Base-by-base conservation (phyloP, 1,140 invertebrate species). In the Argopecten irradians region DNA sequence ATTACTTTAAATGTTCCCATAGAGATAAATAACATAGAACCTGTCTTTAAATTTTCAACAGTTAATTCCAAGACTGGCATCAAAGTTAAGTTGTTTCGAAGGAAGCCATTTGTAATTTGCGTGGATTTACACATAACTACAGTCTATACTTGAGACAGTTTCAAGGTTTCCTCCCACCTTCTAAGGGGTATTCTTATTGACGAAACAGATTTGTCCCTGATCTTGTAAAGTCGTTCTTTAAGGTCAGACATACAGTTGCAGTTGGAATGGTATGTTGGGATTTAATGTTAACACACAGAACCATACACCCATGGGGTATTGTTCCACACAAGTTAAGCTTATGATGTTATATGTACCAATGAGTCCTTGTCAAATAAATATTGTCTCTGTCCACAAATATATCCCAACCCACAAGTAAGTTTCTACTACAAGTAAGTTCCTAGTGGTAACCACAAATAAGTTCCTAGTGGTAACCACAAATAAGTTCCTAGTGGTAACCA, bases 31-130 rank as follows among this genome's bases (percentile, higher is more conserved):
- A 28, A 71, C n/a, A 71, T 71, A 5, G 55, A n/a, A 71, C 22
- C 55, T 71, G 22, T n/a, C 55, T 71, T 71, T 71, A 71, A 71
- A 71, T 71, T 71, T 71, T 71, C 55, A 71, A 71, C 55, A 71
- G 55, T 71, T 71, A 71, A 71, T 71, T 71, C 55, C n/a, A 16
- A 28, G 55, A n/a, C 22, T 28, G 28, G n/a, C 55, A 28, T 71
- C 22, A 11, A 71, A 71, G 22, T 71, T n/a, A 5, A 28, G 22
- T 71, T 71, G 22, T 71, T 46, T 46, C 19, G 7, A 71, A 71
- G 55, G 2, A 16, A 71, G 1, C 55, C 14, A 71, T 46, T n/a
- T 71, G 5, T 16, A 71, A 71, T 71, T 5, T 8, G 36, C 36
- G 5, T 39, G 1, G 22, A 71, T 28, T 39, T 71, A 71, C 55